Conservation (phyloP, 2,113 vertebrate species). For the Cyprinodon variegatus region DNA sequence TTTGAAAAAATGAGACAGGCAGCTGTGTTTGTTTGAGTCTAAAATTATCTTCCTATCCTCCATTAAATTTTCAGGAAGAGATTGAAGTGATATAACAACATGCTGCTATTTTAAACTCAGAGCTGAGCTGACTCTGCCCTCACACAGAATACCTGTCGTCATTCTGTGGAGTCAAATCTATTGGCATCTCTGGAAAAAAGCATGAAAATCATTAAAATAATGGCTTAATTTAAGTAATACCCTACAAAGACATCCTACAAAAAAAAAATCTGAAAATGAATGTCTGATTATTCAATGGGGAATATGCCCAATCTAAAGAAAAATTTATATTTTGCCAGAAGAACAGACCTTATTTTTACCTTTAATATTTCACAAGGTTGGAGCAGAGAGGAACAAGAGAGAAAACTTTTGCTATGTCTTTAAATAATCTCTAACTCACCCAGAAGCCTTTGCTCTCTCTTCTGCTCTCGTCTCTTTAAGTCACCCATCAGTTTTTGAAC, state of each 20-base stretch:
- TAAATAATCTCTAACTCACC: no score
- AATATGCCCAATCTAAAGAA: neutral
- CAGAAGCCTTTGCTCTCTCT: no score
- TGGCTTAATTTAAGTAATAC: neutral
- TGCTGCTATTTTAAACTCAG: constrained; percentile 27
- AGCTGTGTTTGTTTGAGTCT: neutral
- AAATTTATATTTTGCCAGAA: neutral
- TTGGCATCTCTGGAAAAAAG: neutral
- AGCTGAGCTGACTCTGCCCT: neutral
- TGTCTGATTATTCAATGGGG: neutral
- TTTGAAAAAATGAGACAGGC: neutral
- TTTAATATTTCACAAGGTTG: no score
- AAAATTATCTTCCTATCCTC: neutral
- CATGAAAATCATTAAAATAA: neutral
- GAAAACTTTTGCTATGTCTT: no score
- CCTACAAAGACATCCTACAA: neutral
- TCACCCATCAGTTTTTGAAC: no score
- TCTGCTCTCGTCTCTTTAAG: no score
- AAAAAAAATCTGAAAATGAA: neutral
- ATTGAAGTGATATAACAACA: constrained; percentile 15
- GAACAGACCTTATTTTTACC: no score
- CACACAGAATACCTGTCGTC: constrained; percentile 17
- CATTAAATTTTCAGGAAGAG: constrained; percentile 2
- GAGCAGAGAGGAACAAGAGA: no score
- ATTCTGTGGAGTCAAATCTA: constrained; percentile 2